Conservation (phyloP, 2,888 invertebrate genomes). For the Microctonus hyperodae region DNA sequence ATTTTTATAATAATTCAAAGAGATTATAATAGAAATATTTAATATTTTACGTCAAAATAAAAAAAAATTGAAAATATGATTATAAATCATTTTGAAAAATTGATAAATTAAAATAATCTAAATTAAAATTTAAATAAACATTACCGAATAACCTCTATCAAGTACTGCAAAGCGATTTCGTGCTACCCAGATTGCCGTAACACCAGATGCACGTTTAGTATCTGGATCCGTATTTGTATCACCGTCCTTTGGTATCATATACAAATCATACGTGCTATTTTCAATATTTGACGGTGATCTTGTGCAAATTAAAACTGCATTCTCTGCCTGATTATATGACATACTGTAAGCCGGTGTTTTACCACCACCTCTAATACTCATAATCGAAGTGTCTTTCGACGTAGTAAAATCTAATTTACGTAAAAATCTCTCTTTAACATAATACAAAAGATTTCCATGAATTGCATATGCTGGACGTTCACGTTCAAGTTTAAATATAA, state of each 20-base stretch:
- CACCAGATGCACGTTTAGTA: conserved; percentile 85
- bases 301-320: conserved; percentile 89
- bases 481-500: conserved; percentile 84
- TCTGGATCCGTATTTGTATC: conserved; percentile 68
- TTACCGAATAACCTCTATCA: conserved; percentile 89
- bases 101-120: no score
- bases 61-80: conserved; percentile 16
- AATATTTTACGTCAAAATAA: no score
- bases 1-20: no score
- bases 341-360: conserved; percentile 83
- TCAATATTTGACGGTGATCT: conserved; percentile 79
- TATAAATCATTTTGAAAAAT: no score
- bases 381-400: conserved; percentile 89
- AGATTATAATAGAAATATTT: no score
- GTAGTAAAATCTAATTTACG: conserved; percentile 92
- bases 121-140: conserved; percentile 44
- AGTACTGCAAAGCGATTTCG: conserved; percentile 97
- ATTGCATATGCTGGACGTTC: conserved; percentile 97
- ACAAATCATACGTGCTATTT: conserved; percentile 93
- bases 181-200: conserved; percentile 96
- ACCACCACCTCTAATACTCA: conserved; percentile 87
- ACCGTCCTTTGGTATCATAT: conserved; percentile 82
- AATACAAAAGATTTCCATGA: conserved; percentile 91
- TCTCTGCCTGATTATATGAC: conserved; percentile 97
- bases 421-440: conserved; percentile 92